Conservation (phyloP, 2,797 vertebrate species). For the Apodemus agrarius region DNA sequence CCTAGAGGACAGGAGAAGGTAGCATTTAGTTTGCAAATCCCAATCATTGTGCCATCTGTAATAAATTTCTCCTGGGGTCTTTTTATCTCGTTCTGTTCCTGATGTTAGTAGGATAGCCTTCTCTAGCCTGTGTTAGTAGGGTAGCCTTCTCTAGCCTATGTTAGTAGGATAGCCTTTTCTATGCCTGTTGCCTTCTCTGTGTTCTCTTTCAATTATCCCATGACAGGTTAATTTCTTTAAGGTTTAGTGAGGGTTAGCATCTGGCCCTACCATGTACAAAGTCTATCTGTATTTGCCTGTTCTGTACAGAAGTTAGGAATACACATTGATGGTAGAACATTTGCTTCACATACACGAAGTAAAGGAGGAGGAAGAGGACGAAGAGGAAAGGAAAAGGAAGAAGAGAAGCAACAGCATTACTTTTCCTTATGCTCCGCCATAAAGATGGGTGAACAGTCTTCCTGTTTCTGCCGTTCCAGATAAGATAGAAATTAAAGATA, state of each 20-base stretch:
- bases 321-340: background rate
- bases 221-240: constrained; percentile 25
- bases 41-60: background rate
- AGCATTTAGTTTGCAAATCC: background rate
- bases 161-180: constrained; percentile 34
- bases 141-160: background rate
- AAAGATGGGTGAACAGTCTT: constrained; percentile 23
- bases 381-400: background rate
- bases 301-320: background rate
- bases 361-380: background rate
- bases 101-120: too few relatives aligned
- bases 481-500: constrained; percentile 17
- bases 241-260: constrained; percentile 22
- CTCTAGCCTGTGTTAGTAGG: background rate
- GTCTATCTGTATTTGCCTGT: background rate
- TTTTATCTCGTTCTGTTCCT: background rate
- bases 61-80: constrained; percentile 43
- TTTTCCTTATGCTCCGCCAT: background rate
- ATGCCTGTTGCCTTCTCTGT: background rate
- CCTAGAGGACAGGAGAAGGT: background rate
- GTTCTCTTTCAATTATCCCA: constrained; percentile 18
- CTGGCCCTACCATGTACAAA: background rate
- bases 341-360: background rate
- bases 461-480: background rate
- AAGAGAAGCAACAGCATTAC: background rate